phyloP scores from a whole-genome alignment of 2,888 invertebrate species.

The Drosophila meridiana region DNA sequence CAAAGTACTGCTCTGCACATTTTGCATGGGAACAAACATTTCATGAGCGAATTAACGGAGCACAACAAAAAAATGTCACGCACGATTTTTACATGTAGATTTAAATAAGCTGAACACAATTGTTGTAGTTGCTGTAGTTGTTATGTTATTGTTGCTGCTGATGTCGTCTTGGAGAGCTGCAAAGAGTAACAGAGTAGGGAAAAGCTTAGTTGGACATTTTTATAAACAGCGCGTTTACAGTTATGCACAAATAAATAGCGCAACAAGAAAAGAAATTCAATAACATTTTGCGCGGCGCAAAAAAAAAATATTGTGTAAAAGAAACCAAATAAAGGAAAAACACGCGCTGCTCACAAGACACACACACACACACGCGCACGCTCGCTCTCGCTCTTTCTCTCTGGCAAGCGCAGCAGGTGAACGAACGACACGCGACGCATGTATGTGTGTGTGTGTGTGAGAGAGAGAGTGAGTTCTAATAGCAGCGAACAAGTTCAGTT shows the following conservation, averaged over 20 bases:
- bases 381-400: slow-evolving; percentile 4
- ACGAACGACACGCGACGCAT: slow-evolving; percentile 76
- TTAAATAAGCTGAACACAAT: slow-evolving; percentile 30
- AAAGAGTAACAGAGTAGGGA: slow-evolving; percentile 42
- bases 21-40: slow-evolving; percentile 57
- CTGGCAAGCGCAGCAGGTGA: slow-evolving; percentile 63
- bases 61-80: slow-evolving; percentile 30
- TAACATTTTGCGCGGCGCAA: slow-evolving; percentile 56
- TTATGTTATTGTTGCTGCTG: slow-evolving; percentile 20
- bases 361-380: neutral
- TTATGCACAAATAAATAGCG: slow-evolving; percentile 18
- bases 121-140: slow-evolving; percentile 9
- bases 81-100: slow-evolving; percentile 17
- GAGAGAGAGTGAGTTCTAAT: slow-evolving; percentile 45
- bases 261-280: slow-evolving; percentile 34
- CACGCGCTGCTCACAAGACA: slow-evolving; percentile 53
- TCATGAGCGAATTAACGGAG: slow-evolving; percentile 30
- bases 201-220: slow-evolving; percentile 50
- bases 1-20: slow-evolving; percentile 47
- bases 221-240: slow-evolving; percentile 41
- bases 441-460: slow-evolving; percentile 24
- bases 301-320: slow-evolving; percentile 23
- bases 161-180: slow-evolving; percentile 50
- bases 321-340: slow-evolving; percentile 57
- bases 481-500: slow-evolving; percentile 46